Percentiles rank a stretch among this genome's conserved stretches.
phyloP scores from a whole-genome alignment of 2,113 vertebrate genomes.

The Pygoscelis adeliae region DNA sequence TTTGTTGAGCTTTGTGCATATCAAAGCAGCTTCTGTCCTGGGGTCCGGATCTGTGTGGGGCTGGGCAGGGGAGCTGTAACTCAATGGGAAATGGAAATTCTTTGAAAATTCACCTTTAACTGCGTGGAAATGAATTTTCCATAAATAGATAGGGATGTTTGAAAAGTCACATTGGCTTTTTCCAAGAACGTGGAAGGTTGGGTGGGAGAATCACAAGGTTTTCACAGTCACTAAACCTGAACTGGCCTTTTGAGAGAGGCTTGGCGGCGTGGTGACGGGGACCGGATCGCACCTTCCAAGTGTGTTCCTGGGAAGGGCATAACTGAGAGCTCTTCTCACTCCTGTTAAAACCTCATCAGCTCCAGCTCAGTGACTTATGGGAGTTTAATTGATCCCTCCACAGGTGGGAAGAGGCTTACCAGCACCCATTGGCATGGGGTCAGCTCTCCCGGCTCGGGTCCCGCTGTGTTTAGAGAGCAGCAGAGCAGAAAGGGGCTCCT shows the following conservation, averaged over 20 bases:
- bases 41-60: background rate
- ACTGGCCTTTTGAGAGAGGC: background rate
- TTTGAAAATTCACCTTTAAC: background rate
- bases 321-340: background rate
- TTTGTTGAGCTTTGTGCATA: background rate
- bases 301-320: too few species aligned
- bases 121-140: background rate
- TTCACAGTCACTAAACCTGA: fast-evolving
- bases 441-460: fast-evolving
- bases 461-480: background rate
- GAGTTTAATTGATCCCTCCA: background rate
- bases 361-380: background rate
- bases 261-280: fast-evolving
- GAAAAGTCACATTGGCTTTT: background rate
- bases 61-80: background rate
- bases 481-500: background rate
- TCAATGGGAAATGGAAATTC: background rate
- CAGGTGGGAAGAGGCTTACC: background rate
- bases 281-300: fast-evolving
- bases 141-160: too few species aligned
- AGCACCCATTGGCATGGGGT: fast-evolving
- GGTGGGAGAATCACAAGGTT: background rate
- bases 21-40: fast-evolving
- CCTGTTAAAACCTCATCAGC: background rate
- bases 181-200: background rate